Evolutionary conservation across 2,797 vertebrate species (phyloP), one percentile per base, ranked within the genome.

Genomic region (Melanotaenia trifasciata): DNA sequence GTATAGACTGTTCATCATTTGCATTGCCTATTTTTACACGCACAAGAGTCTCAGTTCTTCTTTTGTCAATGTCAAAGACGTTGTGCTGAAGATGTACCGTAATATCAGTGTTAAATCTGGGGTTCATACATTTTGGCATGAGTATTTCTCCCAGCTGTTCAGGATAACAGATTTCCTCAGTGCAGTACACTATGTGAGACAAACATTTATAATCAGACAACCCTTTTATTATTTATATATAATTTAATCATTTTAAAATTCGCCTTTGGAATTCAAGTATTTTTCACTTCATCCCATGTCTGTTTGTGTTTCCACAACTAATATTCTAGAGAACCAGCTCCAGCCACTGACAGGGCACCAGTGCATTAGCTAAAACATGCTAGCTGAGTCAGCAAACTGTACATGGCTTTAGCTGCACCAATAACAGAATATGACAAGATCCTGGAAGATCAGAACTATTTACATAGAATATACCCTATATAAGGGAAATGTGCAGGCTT

Each of bases 401-500:
- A n/a, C n/a, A 38, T 24, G n/a, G n/a, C 20, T 36, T 35, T 24
- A 24, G 35, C 33, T 22, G 7, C 4, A 6, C 13, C 26, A 30
- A 6, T 28, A 24, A 53, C 10, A 51, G 24, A 28, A 28, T 28
- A 22, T 14, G 5, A 26, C 24, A 13, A 26, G 5, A 30, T 30
- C 13, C 14, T 14, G 26, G 13, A 26, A 56, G 26, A 26, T 56
- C 24, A 20, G 28, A 56, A 28, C 5, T 2, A 30, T 56, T 1
- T 16, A 26, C 8, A 7, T 12, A 2, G 9, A 6, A 56, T 2
- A 30, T 14, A 30, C 24, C 5, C 14, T 13, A 28, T 26, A 28
- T 26, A 58, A 30, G 38, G 53, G 50, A 70, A 74, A 66, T 62
- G 38, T 50, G 58, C 61, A 36, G 20, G 58, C 75, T 73, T 54